Percentiles rank a stretch among this genome's conserved stretches.
phyloP scores from a whole-genome alignment of 2,888 invertebrate genomes.

The Alentia gelatinosa region DNA sequence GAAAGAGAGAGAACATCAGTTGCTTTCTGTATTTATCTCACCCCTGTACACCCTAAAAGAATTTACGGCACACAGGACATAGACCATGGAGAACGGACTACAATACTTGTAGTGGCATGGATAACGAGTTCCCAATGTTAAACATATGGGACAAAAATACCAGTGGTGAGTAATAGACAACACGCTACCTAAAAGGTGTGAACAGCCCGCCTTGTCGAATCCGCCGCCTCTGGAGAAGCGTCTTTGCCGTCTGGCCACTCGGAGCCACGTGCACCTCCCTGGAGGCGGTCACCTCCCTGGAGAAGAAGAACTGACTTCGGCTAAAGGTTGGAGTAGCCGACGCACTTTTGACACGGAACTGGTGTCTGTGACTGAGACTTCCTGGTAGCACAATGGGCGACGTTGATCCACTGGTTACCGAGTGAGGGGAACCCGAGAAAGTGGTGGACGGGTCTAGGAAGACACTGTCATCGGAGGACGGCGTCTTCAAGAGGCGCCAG shows the following conservation, averaged over 20 bases:
- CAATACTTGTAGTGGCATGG: too few relatives aligned
- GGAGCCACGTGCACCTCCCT: background rate
- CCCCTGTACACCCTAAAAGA: too few relatives aligned
- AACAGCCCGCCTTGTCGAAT: background rate
- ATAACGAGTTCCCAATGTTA: too few relatives aligned
- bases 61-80: too few relatives aligned
- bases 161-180: background rate
- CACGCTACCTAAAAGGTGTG: constrained; percentile 21
- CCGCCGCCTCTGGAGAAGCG: constrained; percentile 24
- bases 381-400: background rate
- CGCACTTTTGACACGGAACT: constrained; percentile 41
- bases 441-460: background rate
- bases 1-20: background rate
- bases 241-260: background rate
- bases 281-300: constrained; percentile 15
- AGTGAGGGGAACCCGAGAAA: background rate
- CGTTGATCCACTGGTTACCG: background rate
- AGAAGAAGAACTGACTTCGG: constrained; percentile 47
- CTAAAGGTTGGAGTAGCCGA: constrained; percentile 6
- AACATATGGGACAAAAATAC: too few relatives aligned
- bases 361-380: background rate
- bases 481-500: background rate
- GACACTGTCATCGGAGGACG: constrained; percentile 30
- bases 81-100: too few relatives aligned
- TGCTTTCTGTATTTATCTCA: too few relatives aligned